Base-by-base conservation (phyloP, 2,888 invertebrate genomes). In the Osmoderma eremita region DNA sequence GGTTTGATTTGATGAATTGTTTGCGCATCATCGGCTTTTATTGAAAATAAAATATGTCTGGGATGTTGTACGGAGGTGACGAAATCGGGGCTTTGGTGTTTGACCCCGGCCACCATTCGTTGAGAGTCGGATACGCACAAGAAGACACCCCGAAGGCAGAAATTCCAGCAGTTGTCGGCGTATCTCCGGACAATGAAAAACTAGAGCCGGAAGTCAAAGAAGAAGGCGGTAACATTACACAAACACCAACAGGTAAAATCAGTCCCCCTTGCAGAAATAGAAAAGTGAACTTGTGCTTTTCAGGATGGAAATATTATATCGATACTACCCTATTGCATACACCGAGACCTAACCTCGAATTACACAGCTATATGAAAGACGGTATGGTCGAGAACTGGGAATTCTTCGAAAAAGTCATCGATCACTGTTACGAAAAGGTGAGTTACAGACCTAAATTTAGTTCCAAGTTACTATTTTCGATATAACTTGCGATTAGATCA, bases 341-440 rank as follows among this genome's bases (percentile, higher is more conserved):
- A 0, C 95, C 98, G 0, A 87, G 97, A 0, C 89, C 92, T 10
- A 89, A 90, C 70, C 92, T 95, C 92, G 98, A 98, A 80, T 88
- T 95, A 38, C 88, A 88, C 63, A 93, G 91, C 3, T 98, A 95
- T 80, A 94, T 99, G 90, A 98, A 98, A 80, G 98, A 98, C 75
- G 97, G 98, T 51, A 97, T 98, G 91, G 92, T 99, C 50, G 98
- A 99, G 77, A 97, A 99, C 82, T 99, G 98, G 98, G 98, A 98
- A 78, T 84, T 97, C 69, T 99, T 99, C 83, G 99, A 99, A 83
- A 94, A 96, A 83, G 93, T 98, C 76, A 83, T 94, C 22, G 97
- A 99, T 79, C 95, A 98, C 81, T 92, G 95, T 0, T 98, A 98
- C 80, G 89, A 92, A 45, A 94, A 95, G 84, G 89, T 87, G 73